Evolutionary conservation across 1,140 invertebrate species (phyloP), one percentile per base, ranked within the genome.

Genomic region (Drosophila seguyi): DNA sequence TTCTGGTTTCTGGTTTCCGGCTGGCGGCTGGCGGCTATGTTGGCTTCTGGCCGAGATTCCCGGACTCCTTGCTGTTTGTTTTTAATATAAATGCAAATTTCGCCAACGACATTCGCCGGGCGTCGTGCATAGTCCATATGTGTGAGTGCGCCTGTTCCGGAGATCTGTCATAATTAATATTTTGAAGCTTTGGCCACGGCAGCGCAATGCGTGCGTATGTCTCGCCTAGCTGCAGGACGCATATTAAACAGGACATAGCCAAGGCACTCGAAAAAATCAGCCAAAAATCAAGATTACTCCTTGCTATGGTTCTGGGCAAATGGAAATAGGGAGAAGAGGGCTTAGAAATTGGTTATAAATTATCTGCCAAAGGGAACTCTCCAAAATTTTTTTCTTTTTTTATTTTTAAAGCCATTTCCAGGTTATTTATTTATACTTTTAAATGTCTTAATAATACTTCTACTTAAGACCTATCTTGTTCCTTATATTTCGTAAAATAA

Each of bases 71-170:
- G 72, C 62, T 87, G 84, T 90, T 87, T 87, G 84, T 88, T 88
- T 88, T 88, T 88, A 88, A 88, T 88, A 88, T 88, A 88, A 90
- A 88, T 88, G 84, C 84, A 88, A 88, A 88, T 88, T 88, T 90
- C 61, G 71, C 75, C 83, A 88, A 75, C 72, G 83, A 75, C 84
- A 90, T 60, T 63, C 63, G 42, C 58, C 56, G 72, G 53, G 69
- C 47, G 42, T 75, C 36, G 36, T 42, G 39, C 57, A n/a, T 13
- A 36, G 47, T 75, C 58, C 44, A 55, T 68, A 58, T 75, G 55
- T 67, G 62, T 59, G 39, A 61, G 75, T 75, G 63, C 38, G 63
- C 38, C 42, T 52, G 42, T 57, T 50, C 52, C 56, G 50, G 42
- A 68, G 62, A 76, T 69, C 83, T 88, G 83, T 88, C 84, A 88